A percentile compares a stretch with the other conserved stretches of the same genome.
Conservation (phyloP, 1,140 invertebrate genomes). For the Bombus turneri region DNA sequence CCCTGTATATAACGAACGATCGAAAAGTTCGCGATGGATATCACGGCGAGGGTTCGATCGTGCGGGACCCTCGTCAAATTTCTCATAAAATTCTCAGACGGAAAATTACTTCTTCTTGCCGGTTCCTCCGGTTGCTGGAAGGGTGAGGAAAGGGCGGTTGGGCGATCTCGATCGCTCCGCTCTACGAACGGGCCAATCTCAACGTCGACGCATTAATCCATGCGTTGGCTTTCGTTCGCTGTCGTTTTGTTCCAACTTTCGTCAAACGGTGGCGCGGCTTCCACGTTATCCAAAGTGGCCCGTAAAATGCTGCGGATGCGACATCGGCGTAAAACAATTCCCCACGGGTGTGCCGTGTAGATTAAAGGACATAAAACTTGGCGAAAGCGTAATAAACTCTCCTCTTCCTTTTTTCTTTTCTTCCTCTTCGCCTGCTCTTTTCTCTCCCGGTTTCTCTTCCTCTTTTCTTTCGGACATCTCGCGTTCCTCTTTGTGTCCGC, state of each 20-base stretch:
- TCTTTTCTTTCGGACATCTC: not conserved
- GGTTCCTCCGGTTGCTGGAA: not conserved
- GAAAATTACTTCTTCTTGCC: constrained; percentile 27
- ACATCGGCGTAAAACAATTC: constrained; percentile 63
- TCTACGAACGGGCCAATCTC: constrained; percentile 4
- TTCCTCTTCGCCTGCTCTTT: not conserved
- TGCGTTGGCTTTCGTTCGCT: not conserved
- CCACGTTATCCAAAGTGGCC: constrained; percentile 35
- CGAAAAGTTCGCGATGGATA: constrained; percentile 4
- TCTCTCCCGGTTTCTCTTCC: too few species aligned
- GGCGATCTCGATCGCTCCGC: not conserved
- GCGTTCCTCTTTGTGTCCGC: too few species aligned
- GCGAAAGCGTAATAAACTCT: constrained; percentile 55
- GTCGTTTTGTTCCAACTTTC: constrained; percentile 26
- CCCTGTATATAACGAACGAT: not conserved
- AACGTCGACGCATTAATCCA: constrained; percentile 30
- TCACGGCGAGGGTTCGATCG: not conserved
- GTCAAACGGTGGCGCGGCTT: not conserved
- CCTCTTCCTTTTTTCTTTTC: not conserved
- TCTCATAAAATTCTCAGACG: constrained; percentile 28
- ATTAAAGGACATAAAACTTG: constrained; percentile 73
- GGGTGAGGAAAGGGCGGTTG: not conserved
- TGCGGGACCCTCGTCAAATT: constrained; percentile 2
- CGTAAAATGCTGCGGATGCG: constrained; percentile 55
- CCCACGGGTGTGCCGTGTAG: constrained; percentile 61